Evolutionary conservation across 2,797 vertebrate genomes (phyloP).

Genomic region (Podarcis lilfordi): DNA sequence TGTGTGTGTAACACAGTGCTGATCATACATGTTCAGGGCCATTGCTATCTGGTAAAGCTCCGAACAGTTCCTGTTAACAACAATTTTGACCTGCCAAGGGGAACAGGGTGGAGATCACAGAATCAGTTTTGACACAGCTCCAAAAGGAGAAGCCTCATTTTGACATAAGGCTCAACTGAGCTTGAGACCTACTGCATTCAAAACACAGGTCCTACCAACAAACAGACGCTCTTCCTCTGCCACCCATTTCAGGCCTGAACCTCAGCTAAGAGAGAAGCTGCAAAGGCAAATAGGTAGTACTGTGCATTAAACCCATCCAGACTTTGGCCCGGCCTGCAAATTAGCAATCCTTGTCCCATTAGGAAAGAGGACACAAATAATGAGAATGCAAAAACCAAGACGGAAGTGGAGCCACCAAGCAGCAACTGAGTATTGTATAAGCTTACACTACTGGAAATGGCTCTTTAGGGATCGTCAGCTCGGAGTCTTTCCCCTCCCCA

Average conservation of each 20-base stretch:
- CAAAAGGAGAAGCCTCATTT: background rate
- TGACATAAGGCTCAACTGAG: background rate
- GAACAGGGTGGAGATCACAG: background rate
- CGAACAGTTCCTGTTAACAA: background rate
- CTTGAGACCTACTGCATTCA: background rate
- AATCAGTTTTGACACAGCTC: background rate
- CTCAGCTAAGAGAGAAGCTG: background rate
- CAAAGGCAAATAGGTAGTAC: background rate
- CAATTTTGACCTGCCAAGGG: background rate
- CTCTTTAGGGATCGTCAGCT: background rate
- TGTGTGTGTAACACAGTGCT: background rate
- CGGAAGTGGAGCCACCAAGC: background rate
- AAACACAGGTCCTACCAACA: background rate
- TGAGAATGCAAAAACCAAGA: too few relatives aligned
- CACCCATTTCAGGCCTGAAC: background rate
- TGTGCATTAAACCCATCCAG: background rate
- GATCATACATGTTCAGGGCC: background rate
- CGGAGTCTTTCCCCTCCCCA: background rate
- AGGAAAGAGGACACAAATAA: background rate
- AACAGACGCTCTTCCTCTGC: background rate
- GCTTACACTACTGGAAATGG: background rate
- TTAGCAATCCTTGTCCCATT: background rate
- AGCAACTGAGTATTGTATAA: background rate
- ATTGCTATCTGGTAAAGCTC: background rate
- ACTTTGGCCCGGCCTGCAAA: background rate